phyloP scores from a whole-genome alignment of 2,113 vertebrate species.

The Elaphurus davidianus region DNA sequence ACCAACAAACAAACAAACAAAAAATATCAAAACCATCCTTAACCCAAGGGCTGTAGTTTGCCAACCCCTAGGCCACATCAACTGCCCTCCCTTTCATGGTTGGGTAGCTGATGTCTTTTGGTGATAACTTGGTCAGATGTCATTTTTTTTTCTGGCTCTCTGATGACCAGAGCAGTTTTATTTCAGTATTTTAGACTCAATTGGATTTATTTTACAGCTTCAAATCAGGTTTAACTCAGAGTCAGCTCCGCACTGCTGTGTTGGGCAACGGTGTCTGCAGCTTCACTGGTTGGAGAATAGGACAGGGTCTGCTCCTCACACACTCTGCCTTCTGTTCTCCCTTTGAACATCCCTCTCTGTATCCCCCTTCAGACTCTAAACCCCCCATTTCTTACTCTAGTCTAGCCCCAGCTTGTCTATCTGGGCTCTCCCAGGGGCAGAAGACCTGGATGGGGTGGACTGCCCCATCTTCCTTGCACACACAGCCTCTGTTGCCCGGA shows the following conservation, averaged over 20 bases:
- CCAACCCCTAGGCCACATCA: accelerated
- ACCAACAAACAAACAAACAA: not conserved
- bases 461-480: not conserved
- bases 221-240: not conserved
- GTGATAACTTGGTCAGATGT: not conserved
- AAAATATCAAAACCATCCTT: not conserved
- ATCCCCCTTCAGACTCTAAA: not conserved
- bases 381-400: not conserved
- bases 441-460: not conserved
- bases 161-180: not conserved
- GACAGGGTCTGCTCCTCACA: too few relatives aligned
- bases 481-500: not conserved
- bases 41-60: not conserved
- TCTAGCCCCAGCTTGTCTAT: not conserved
- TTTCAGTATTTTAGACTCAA: not conserved
- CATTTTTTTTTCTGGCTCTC: not conserved
- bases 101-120: not conserved
- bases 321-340: not conserved
- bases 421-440: not conserved
- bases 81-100: not conserved
- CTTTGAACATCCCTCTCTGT: not conserved
- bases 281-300: not conserved
- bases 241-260: accelerated
- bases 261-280: accelerated
- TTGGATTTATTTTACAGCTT: not conserved